Base-by-base conservation (phyloP, 2,888 invertebrate species). In the Dexiosoma caninum region DNA sequence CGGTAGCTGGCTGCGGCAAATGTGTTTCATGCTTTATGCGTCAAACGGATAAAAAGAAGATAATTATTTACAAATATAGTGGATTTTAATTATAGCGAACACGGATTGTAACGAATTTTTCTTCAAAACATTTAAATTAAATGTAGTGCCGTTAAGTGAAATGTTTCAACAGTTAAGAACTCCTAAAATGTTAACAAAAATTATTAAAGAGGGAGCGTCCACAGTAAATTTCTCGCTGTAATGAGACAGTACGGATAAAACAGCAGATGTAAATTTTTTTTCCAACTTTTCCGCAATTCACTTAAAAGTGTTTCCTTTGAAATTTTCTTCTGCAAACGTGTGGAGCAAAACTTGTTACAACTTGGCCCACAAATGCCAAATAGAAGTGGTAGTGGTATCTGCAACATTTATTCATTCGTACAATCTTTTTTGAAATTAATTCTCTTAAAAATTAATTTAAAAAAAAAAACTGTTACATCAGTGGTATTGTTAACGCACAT, bases 211-310 rank as follows among this genome's bases (percentile, higher is more conserved):
- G n/a, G n/a, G n/a, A n/a, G n/a, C n/a, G n/a, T n/a, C n/a, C n/a
- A n/a, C n/a, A n/a, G n/a, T n/a, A 32, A 74, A 59, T 37, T 71
- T 55, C 53, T 67, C 46, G 62, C 46, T 75, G 46, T 89, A 88
- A 88, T 88, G 89, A 87, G 88, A 88, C 87, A 87, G 84, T 84
- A 85, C 86, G 85, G 85, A 85, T 84, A 85, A 70, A 83, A 74
- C 72, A 60, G 75, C 81, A 77, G 82, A 83, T 83, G 83, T 83
- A 83, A 80, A 82, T 85, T 82, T 82, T 37, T 67, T 27, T 75
- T 57, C n/a, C n/a, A 59, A 59, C 19, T n/a, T 21, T 51, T 12
- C 7, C 19, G 1, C 16, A 44, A 30, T 19, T 27, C 27, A 40
- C 64, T 4, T 23, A 21, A 8, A n/a, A n/a, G n/a, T n/a, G 27